Base-by-base conservation (phyloP, 2,113 vertebrate species). In the Mustelus asterias region DNA sequence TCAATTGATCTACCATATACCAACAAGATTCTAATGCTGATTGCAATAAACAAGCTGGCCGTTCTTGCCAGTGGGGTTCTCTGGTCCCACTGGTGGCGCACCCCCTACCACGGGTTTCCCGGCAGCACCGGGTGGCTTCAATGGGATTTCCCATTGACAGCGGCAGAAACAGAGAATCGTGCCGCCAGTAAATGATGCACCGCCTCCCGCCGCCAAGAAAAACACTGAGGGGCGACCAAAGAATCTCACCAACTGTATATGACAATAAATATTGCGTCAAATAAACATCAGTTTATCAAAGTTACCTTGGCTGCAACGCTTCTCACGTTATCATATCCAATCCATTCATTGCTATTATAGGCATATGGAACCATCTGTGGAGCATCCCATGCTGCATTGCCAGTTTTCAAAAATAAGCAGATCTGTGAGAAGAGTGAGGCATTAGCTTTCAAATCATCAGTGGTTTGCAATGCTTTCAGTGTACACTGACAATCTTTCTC, bases 291-390 rank as follows among this genome's bases (percentile, higher is more conserved):
- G n/a, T 63, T 41, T 83, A 44, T 26, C 24, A 63, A 60, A 95
- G 20, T 24, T 97, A 98, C 97, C 98, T 98, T 98, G 96, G 98
- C 89, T 95, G 96, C 94, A 67, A 98, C 98, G 97, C 98, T 98
- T 97, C 97, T 98, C 78, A 96, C 16, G 33, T 98, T 97, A 97
- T 98, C 98, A 95, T 97, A 98, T 26, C 98, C 98, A 78, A 98
- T 95, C 98, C 98, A 98, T 1, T 97, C 96, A 0, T 24, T 97
- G 95, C 95, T 97, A 95, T 98, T 96, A 97, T 97, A 98, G 72
- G 98, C 96, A 10, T 98, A 98, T 22, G 98, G 98, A 5, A 98
- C 98, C 0, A 98, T 96, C 97, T 97, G 96, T 65, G 97, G 96
- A 0, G 41, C 37, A 93, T 98, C 97, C 98, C 98, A 98, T 88